Evolutionary conservation across 1,140 invertebrate genomes (phyloP), one percentile per base, ranked within the genome.

Genomic region (Lasioglossum baleicum): DNA sequence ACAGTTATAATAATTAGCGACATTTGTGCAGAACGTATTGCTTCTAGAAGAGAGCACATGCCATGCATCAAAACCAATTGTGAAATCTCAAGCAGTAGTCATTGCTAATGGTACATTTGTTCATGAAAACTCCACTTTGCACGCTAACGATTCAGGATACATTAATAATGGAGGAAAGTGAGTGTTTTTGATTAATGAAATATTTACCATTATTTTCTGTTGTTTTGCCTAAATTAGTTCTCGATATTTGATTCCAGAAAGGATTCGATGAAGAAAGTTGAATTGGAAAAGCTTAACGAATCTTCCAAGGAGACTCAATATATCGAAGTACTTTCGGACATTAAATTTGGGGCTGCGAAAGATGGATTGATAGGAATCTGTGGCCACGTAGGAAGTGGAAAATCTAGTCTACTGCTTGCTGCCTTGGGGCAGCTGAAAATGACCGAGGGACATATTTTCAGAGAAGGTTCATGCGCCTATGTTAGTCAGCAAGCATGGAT

Each of bases 401-500:
- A 96, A 88, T 95, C 95, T 31, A 95, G 96, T 42, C 88, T 96
- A 3, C 85, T 97, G 17, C 92, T 94, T 56, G 94, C 95, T 2
- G 90, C 95, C 42, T 87, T 96, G 2, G 96, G 96, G 48, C 95
- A 95, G 67, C 88, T 96, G 82, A 87, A 84, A 61, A 88, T 93
- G 60, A 90, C 83, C 4, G 80, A 81, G 8, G 96, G 95, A 13
- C 90, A 93, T 64, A 83, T 96, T 13, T 91, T 92, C 66, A 90
- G 95, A 22, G 92, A 94, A 66, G 95, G 95, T 13, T 90, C 89
- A 20, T 92, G 95, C 76, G 96, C 96, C 0, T 96, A 95, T 83
- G 96, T 95, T 4, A 92, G 95, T 35, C 96, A 97, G 88, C 94
- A 95, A 83, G 93, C 96, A 0, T 96, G 95, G 95, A 94, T 97